Evolutionary conservation across 2,797 vertebrate species (phyloP).

Genomic region (Dryobates pubescens): DNA sequence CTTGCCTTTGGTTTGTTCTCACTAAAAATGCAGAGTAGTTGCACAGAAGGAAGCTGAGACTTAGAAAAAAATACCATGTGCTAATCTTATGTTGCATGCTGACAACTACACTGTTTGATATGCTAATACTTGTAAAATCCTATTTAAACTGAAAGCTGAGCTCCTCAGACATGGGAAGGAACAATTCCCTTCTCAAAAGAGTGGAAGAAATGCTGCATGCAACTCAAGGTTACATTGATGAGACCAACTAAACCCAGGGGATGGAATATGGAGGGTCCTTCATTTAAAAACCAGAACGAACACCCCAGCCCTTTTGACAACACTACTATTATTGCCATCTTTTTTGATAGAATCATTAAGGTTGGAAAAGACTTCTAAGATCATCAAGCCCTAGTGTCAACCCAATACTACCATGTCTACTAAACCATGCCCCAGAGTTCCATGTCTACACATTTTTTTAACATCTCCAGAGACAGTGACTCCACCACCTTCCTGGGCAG

Average conservation of each 20-base stretch:
- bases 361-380: too few species aligned
- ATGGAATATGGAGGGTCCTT: not conserved
- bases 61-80: not conserved
- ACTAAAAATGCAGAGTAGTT: slow-evolving; percentile 16
- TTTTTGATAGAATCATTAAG: not conserved
- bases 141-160: slow-evolving; percentile 22
- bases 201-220: not conserved
- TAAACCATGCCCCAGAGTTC: too few species aligned
- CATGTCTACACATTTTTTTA: too few species aligned
- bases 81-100: slow-evolving; percentile 16
- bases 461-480: too few species aligned
- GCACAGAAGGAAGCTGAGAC: not conserved
- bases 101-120: slow-evolving; percentile 35
- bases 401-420: too few species aligned
- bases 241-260: not conserved
- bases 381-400: too few species aligned
- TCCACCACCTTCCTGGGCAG: too few species aligned
- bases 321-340: not conserved
- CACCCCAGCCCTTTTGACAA: fast-evolving
- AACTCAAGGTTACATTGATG: slow-evolving; percentile 21
- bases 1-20: not conserved
- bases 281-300: not conserved
- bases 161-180: not conserved
- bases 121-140: slow-evolving; percentile 53
- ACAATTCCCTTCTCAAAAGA: slow-evolving; percentile 13